phyloP scores from a whole-genome alignment of 2,797 vertebrate species.

The Falco cherrug region DNA sequence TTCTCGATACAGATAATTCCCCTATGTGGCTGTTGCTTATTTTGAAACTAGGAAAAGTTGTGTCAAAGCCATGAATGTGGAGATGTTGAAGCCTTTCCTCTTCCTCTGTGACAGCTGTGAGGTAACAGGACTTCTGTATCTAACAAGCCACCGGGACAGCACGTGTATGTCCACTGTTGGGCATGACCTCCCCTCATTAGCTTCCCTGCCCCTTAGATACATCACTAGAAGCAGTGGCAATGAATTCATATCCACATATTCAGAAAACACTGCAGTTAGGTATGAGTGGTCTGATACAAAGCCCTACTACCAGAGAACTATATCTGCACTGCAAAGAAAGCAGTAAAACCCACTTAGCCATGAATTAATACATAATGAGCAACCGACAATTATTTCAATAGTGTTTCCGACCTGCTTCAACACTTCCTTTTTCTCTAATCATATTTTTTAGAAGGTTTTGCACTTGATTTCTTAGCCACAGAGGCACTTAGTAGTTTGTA shows the following conservation, averaged over 20 bases:
- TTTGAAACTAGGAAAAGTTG: not conserved
- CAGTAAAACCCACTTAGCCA: constrained; percentile 48
- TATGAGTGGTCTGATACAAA: not conserved
- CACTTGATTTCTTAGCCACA: constrained; percentile 42
- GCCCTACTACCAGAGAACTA: not conserved
- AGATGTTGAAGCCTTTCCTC: not conserved
- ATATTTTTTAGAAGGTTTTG: constrained; percentile 30
- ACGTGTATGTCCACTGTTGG: not conserved
- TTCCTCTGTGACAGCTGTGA: not conserved
- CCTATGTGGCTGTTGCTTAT: not conserved
- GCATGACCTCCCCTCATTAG: not conserved
- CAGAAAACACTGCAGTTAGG: not conserved
- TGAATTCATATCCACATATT: not conserved
- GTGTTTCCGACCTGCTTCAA: constrained; percentile 40
- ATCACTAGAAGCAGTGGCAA: constrained; percentile 5
- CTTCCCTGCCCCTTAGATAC: not conserved
- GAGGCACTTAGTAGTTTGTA: constrained; percentile 1
- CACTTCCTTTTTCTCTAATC: constrained; percentile 8
- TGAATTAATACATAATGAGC: constrained; percentile 51
- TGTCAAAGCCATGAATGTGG: not conserved
- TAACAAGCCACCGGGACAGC: not conserved
- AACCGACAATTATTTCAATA: constrained; percentile 50
- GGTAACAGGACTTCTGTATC: not conserved
- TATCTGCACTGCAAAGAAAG: constrained; percentile 39
- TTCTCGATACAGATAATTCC: not conserved